Conservation (phyloP, 1,140 invertebrate species). For the Marisa cornuarietis region DNA sequence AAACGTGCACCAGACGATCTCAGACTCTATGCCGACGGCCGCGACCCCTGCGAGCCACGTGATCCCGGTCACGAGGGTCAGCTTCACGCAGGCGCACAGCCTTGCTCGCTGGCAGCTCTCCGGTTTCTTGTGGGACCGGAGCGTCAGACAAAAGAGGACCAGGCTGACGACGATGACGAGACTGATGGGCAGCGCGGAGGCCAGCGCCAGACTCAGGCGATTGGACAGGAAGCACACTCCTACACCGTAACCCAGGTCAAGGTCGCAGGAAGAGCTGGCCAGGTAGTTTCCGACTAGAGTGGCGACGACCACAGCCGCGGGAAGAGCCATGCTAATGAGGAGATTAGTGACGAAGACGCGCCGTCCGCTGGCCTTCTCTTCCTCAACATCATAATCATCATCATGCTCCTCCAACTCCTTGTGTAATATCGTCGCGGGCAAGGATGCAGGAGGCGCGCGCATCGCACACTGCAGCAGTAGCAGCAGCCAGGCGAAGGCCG, state of each 20-base stretch:
- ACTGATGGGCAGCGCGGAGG: slow-evolving; percentile 12
- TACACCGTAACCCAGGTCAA: slow-evolving; percentile 15
- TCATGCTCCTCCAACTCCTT: too few relatives aligned
- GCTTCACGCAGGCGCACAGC: slow-evolving; percentile 65
- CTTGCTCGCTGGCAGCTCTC: too few relatives aligned
- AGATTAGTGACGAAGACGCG: background rate
- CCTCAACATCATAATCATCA: too few relatives aligned
- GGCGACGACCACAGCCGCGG: background rate
- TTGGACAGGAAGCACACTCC: slow-evolving; percentile 26
- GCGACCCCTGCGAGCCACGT: slow-evolving; percentile 69
- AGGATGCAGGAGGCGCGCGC: background rate
- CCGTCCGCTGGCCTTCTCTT: background rate
- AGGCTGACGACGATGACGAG: slow-evolving; percentile 11
- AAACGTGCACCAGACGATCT: slow-evolving; percentile 58
- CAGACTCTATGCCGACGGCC: slow-evolving; percentile 50
- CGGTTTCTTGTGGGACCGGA: background rate
- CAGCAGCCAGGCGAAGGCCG: slow-evolving; percentile 6
- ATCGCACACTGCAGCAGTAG: background rate
- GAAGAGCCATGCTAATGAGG: background rate
- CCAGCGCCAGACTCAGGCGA: slow-evolving; percentile 10
- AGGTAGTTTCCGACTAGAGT: background rate
- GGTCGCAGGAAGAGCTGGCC: background rate
- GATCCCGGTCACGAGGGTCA: slow-evolving; percentile 68
- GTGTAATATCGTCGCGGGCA: too few relatives aligned
- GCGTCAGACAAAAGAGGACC: background rate